These are phyloP conservation scores for Ranitomeya variabilis DNA, from an alignment of 2,113 vertebrate genomes.

Conservation along the genomic window DNA sequence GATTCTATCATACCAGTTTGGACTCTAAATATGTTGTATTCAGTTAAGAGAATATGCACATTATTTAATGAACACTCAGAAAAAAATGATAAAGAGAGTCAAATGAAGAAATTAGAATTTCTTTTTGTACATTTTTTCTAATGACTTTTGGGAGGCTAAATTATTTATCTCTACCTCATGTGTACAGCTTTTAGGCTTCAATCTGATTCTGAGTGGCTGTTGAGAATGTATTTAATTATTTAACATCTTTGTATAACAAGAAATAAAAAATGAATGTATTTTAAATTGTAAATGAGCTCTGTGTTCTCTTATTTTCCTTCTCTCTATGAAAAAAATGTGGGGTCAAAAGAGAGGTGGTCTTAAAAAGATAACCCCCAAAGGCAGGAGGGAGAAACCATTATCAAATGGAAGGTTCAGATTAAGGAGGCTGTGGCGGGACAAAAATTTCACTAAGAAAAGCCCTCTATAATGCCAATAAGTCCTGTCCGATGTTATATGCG, in stretches of 20 bases:
- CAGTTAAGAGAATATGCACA: conserved; percentile 62
- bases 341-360: not conserved
- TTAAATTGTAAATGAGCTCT: conserved; percentile 83
- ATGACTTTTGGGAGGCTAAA: conserved; percentile 91
- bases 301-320: conserved; percentile 54
- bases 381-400: not conserved
- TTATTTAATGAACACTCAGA: conserved; percentile 63
- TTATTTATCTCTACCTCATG: conserved; percentile 99
- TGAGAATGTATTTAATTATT: conserved; percentile 99
- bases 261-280: conserved; percentile 98
- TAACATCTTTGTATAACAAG: conserved; percentile 99
- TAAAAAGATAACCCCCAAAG: not conserved
- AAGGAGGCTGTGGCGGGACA: too few relatives aligned
- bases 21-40: conserved; percentile 66
- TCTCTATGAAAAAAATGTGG: not conserved
- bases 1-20: conserved; percentile 49
- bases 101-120: conserved; percentile 75
- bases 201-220: conserved; percentile 97
- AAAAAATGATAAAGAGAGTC: conserved; percentile 66
- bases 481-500: too few relatives aligned
- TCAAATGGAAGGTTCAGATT: too few relatives aligned
- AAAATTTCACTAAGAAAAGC: too few relatives aligned
- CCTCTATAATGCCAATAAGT: too few relatives aligned
- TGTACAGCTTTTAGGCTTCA: conserved; percentile 96
- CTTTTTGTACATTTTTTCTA: conserved; percentile 64